Base-by-base conservation (phyloP, 2,113 vertebrate genomes). In the Onychostoma macrolepis region DNA sequence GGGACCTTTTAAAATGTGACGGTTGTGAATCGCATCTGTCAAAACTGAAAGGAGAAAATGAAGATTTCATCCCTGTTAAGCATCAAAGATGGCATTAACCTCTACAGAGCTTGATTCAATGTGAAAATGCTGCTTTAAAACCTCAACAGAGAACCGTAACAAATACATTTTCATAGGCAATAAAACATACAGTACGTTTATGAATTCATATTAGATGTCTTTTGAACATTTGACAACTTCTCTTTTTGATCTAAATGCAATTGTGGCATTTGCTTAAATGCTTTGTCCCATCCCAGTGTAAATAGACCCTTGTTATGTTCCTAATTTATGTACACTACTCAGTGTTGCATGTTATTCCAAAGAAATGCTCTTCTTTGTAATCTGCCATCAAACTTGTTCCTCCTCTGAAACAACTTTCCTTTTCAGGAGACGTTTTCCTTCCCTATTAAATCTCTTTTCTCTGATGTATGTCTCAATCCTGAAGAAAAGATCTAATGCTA, bases 61-160 rank as follows among this genome's bases (percentile, higher is more conserved):
- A 61, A 33, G 65, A 86, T 86, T 80, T 80, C n/a, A 43, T 79
- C 63, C 33, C 63, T 2, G 24, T 80, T 87, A 75, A 85, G 76
- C 77, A 75, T 61, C 48, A 69, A 69, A 72, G 67, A 61, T 81
- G 58, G 26, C 50, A 61, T 21, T 58, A 83, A 82, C 80, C 72
- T 61, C 48, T 24, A 61, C 79, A 38, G 53, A n/a, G 53, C 58
- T 78, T 53, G 33, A 45, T 63, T 17, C 28, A 19, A 33, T 12
- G 43, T 4, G 1, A 7, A 83, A 83, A 41, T 83, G 15, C 53
- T 33, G 43, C 58, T 50, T 33, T 36, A 28, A 4, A 38, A 24
- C 7, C 9, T 65, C n/a, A 63, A 28, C 7, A 45, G 24, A 19
- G 41, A 61, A 9, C 21, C 3, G 8, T n/a, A 36, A 2, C 48